These are phyloP conservation scores for Anguilla japonica DNA, from an alignment of 2,113 vertebrate species.

Conservation along the genomic window DNA sequence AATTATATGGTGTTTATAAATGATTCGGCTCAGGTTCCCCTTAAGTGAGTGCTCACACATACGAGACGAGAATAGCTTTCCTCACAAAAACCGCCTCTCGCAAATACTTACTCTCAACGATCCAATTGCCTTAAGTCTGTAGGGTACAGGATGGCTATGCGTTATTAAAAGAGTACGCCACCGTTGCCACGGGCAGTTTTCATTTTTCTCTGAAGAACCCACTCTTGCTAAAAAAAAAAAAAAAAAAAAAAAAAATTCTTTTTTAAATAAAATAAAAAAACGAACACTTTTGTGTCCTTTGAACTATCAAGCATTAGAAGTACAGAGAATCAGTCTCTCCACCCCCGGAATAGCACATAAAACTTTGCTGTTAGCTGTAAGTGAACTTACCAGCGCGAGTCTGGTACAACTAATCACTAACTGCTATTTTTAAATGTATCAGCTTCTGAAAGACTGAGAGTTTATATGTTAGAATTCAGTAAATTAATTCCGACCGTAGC, in stretches of 20 bases:
- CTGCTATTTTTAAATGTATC: neutral
- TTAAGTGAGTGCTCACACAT: constrained; percentile 1
- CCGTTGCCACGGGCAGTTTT: neutral
- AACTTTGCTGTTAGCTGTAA: neutral
- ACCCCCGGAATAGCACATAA: neutral
- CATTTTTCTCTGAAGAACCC: neutral
- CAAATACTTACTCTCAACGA: neutral
- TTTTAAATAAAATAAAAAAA: neutral
- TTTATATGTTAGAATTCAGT: neutral
- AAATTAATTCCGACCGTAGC: neutral
- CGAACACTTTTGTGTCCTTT: neutral
- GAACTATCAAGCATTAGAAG: neutral
- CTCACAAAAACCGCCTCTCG: neutral
- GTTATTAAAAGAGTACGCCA: neutral
- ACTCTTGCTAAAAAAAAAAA: neutral
- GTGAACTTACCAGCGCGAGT: neutral
- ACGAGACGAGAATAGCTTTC: constrained; percentile 1
- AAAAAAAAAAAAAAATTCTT: no score
- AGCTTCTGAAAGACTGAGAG: neutral
- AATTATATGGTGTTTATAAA: neutral
- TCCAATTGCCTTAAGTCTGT: neutral
- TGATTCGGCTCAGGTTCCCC: neutral
- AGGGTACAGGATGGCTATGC: neutral
- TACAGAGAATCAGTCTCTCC: neutral
- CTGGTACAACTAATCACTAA: neutral